These are phyloP conservation scores for Rafetus swinhoei DNA, from an alignment of 2,113 vertebrate species.

Conservation along the genomic window DNA sequence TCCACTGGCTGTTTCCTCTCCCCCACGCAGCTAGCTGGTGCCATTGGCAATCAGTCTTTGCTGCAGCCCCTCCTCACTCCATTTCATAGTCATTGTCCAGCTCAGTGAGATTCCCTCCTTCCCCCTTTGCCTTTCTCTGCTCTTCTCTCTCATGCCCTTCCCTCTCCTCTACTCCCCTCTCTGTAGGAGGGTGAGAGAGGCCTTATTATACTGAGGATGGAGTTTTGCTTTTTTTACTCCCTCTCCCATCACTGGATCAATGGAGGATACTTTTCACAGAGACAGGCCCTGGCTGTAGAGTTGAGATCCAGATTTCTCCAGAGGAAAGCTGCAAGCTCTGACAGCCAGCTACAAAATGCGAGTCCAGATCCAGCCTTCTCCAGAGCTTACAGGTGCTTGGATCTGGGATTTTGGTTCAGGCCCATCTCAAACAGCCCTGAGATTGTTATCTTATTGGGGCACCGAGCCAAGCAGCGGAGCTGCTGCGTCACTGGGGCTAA, in stretches of 20 bases:
- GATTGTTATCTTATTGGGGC: neutral
- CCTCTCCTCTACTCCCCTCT: neutral
- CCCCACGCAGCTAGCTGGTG: neutral
- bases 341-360: neutral
- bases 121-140: neutral
- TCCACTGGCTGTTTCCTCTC: neutral
- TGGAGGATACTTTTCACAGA: neutral
- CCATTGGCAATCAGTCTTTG: neutral
- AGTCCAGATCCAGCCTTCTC: neutral
- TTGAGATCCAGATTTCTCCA: neutral
- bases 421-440: neutral
- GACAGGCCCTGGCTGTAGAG: neutral
- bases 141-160: neutral
- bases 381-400: neutral
- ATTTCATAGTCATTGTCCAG: neutral
- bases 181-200: neutral
- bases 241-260: neutral
- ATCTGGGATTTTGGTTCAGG: neutral
- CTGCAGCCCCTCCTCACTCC: neutral
- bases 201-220: neutral
- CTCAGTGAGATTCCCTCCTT: neutral
- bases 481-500: neutral
- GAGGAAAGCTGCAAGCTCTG: neutral
- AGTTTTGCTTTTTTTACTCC: neutral
- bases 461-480: neutral